Evolutionary conservation across 37 sponge, comb jelly and placozoan genomes (phyloP), one percentile per base, ranked within the genome.

Genomic region (Crambe crambe): DNA sequence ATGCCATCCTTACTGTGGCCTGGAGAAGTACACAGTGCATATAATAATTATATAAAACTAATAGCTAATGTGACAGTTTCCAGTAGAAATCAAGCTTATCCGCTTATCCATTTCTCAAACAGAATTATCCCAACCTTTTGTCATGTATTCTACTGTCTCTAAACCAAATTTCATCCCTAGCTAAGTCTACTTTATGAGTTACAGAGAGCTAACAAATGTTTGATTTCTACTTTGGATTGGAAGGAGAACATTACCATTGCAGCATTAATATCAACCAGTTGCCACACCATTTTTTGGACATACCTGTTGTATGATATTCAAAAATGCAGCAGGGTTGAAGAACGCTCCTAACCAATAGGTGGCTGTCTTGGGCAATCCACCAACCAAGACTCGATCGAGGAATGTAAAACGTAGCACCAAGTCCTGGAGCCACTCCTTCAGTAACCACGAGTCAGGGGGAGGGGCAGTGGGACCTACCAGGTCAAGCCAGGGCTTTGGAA

Each of bases 291-390:
- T n/a, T n/a, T n/a, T n/a, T n/a, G n/a, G n/a, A n/a, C n/a, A n/a
- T 58, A 91, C 95, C 80, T 95, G 95, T 10, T 88, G 72, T 4
- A 95, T 32, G 25, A 91, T 61, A 70, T 76, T 84, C 43, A 92
- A 58, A 47, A 92, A 80, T 23, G 76, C 74, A 56, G 58, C 70
- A 31, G 95, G 94, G 34, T 88, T 64, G 37, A 88, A 79, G 71
- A 95, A 89, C 5, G 74, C 81, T n/a, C 95, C 95, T 23, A 95
- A 72, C 79, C 85, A 86, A 39, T 79, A 92, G 3, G 88, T 83
- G 22, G 95, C 90, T 1, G 67, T 75, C 71, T 88, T 92, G 41
- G 90, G 79, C 44, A 77, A 47, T 1, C 89, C 94, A 18, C 47
- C 56, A 42, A 36, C 58, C 60, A 91, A 42, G 3, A 91, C 66